Conservation (phyloP, 2,888 invertebrate species). For the Ptilodon capucinus region DNA sequence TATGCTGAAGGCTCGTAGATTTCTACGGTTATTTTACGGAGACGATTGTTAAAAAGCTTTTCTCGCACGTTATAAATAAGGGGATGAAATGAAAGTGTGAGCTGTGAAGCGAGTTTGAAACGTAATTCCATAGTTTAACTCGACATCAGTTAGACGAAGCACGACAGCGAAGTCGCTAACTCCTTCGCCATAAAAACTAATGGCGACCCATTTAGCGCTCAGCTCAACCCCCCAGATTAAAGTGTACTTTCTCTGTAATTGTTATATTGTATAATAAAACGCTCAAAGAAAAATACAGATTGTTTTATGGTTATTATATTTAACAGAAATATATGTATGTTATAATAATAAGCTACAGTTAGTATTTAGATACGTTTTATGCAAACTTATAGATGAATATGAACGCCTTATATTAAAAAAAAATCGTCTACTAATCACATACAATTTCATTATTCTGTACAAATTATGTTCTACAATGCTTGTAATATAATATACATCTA, state of each 20-base stretch:
- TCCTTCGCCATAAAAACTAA: slow-evolving; percentile 60
- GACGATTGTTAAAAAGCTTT: background rate
- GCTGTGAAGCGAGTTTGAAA: slow-evolving; percentile 34
- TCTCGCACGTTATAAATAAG: background rate
- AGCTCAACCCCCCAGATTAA: slow-evolving; percentile 25
- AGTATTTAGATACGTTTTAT: background rate
- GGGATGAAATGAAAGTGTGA: slow-evolving; percentile 10
- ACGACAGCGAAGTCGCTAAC: slow-evolving; percentile 32
- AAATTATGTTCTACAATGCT: no score
- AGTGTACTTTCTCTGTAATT: slow-evolving; percentile 30
- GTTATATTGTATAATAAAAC: slow-evolving; percentile 23
- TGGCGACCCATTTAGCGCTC: slow-evolving; percentile 47
- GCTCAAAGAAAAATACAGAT: background rate
- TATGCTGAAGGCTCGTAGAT: no score
- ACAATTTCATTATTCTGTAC: no score
- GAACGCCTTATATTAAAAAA: no score
- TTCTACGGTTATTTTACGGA: no score
- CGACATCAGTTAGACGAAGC: slow-evolving; percentile 31
- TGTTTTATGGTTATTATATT: background rate
- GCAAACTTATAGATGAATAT: no score
- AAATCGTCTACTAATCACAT: no score
- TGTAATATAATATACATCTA: no score
- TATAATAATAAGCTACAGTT: no score
- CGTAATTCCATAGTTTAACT: slow-evolving; percentile 44
- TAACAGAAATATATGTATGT: no score